Percentiles rank a stretch among this genome's conserved stretches.
Conservation (phyloP, 2,113 vertebrate species). For the Atlantisia rogersi region DNA sequence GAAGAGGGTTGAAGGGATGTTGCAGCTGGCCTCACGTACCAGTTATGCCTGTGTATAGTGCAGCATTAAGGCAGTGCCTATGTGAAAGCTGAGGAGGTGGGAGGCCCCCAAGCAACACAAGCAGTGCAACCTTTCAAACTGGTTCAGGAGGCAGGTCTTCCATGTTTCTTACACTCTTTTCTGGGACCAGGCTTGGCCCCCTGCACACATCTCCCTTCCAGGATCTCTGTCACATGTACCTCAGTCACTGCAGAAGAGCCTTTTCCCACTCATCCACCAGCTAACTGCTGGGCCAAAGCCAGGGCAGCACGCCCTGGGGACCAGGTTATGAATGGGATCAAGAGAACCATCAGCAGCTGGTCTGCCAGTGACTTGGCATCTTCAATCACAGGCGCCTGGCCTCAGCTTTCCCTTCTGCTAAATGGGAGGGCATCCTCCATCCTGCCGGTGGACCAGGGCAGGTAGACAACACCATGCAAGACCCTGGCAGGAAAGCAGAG, state of each 20-base stretch:
- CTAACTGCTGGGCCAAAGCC: background rate
- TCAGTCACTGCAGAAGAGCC: accelerated
- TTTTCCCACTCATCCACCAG: background rate
- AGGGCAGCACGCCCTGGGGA: accelerated
- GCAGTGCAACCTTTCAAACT: background rate
- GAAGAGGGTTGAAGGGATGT: background rate
- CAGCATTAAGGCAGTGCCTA: background rate
- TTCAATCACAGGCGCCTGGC: background rate
- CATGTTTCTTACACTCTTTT: background rate
- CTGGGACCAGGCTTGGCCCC: background rate
- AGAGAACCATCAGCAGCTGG: background rate
- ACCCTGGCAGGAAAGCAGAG: background rate
- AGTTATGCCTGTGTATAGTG: accelerated
- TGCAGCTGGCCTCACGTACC: accelerated
- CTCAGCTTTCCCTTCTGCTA: background rate
- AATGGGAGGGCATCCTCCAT: background rate
- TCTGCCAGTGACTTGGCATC: background rate
- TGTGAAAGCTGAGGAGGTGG: background rate
- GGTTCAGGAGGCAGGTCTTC: background rate
- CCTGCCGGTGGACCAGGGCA: background rate
- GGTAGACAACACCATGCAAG: accelerated
- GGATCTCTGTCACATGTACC: too few relatives aligned
- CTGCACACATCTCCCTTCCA: background rate
- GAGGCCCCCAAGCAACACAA: background rate
- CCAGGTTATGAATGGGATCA: background rate